Percentiles rank a stretch among this genome's conserved stretches.
Conservation (phyloP, 2,113 vertebrate genomes). For the Gila orcuttii region DNA sequence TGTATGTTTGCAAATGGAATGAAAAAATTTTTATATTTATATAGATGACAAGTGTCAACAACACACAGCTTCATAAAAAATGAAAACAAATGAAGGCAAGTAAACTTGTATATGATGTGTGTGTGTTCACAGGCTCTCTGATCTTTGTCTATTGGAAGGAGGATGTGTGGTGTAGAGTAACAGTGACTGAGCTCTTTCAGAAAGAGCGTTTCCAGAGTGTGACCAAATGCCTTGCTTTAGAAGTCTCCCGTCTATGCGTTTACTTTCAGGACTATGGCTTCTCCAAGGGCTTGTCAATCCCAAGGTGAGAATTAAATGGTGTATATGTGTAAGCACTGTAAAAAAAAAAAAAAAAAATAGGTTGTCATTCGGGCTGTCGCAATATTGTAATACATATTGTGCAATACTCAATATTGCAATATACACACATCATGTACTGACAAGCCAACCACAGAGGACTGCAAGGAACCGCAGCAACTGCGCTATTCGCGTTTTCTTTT, state of each 20-base stretch:
- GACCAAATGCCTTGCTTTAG: constrained; percentile 70
- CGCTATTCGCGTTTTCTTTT: too few species aligned
- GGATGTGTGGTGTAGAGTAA: constrained; percentile 83
- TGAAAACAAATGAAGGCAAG: neutral
- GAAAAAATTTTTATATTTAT: neutral
- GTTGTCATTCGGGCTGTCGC: too few species aligned
- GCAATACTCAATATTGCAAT: too few species aligned
- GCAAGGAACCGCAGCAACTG: too few species aligned
- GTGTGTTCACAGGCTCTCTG: constrained; percentile 70
- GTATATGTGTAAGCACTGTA: neutral
- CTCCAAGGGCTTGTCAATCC: constrained; percentile 70
- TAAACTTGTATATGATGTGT: neutral
- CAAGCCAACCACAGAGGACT: too few species aligned
- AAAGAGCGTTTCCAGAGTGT: constrained; percentile 61
- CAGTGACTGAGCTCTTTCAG: constrained; percentile 77
- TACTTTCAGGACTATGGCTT: constrained; percentile 85
- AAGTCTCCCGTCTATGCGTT: constrained; percentile 74
- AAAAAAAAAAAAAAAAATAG: neutral
- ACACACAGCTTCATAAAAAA: neutral
- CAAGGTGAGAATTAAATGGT: constrained; percentile 72
- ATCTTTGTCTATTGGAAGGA: constrained; percentile 76
- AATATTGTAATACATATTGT: too few species aligned
- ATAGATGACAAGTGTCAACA: neutral
- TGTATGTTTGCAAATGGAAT: neutral
- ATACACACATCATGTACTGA: too few species aligned